phyloP scores from a whole-genome alignment of 2,797 vertebrate genomes.

The Muscicapa striata region DNA sequence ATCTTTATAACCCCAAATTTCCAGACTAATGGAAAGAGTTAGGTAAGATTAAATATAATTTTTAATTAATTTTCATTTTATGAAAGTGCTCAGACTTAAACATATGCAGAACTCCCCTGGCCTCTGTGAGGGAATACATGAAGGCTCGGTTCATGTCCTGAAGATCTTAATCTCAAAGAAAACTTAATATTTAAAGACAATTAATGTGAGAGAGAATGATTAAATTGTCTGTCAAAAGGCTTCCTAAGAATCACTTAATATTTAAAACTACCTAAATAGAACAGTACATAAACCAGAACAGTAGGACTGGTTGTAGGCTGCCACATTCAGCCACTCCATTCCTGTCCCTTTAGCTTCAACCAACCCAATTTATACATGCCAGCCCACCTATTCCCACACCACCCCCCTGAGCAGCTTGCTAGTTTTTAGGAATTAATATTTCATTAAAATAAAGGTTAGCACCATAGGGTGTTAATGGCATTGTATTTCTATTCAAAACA shows the following conservation, averaged over 20 bases:
- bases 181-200: conserved; percentile 27
- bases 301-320: not conserved
- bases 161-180: not conserved
- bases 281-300: not conserved
- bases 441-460: conserved; percentile 62
- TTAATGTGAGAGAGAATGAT: not conserved
- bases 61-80: conserved; percentile 4
- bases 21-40: not conserved
- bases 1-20: not conserved
- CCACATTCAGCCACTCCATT: not conserved
- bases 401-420: not conserved
- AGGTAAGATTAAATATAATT: not conserved
- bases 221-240: not conserved
- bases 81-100: not conserved
- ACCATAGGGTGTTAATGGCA: conserved; percentile 39
- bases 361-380: not conserved
- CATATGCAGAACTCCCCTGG: not conserved
- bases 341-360: not conserved
- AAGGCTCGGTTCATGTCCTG: not conserved
- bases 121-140: not conserved
- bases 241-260: not conserved
- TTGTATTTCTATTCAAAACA: conserved; percentile 27
- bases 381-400: not conserved
- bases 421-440: conserved; percentile 53
- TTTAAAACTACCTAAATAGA: conserved; percentile 24